phyloP scores from a whole-genome alignment of 2,888 invertebrate genomes.

The Harpalus rubripes region DNA sequence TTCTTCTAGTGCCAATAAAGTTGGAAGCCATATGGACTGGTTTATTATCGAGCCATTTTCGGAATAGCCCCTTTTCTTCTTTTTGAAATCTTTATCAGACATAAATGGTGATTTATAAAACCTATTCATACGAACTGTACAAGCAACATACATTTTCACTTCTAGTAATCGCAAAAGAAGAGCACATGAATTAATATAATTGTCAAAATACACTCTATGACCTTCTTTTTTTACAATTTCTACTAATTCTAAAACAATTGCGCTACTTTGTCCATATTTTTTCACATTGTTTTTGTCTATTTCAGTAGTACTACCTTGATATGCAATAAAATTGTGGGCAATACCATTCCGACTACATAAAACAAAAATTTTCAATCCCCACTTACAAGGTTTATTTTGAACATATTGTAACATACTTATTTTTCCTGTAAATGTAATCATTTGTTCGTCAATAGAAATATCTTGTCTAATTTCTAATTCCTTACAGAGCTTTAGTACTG shows the following conservation, averaged over 20 bases:
- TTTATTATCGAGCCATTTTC: slow-evolving; percentile 71
- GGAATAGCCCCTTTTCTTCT: slow-evolving; percentile 67
- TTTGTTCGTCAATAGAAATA: slow-evolving; percentile 25
- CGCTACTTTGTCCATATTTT: slow-evolving; percentile 45
- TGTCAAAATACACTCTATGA: slow-evolving; percentile 41
- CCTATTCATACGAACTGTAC: slow-evolving; percentile 68
- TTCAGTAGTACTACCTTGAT: slow-evolving; percentile 50
- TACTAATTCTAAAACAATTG: slow-evolving; percentile 45
- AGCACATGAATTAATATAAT: slow-evolving; percentile 68
- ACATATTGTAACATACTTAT: slow-evolving; percentile 30
- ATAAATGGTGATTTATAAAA: slow-evolving; percentile 69
- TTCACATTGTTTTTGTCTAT: slow-evolving; percentile 44
- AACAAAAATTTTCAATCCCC: slow-evolving; percentile 43
- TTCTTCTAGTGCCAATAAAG: slow-evolving; percentile 69
- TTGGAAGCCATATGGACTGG: slow-evolving; percentile 69
- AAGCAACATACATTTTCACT: slow-evolving; percentile 65
- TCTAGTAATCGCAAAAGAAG: slow-evolving; percentile 68
- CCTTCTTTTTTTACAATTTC: slow-evolving; percentile 47
- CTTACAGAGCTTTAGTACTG: slow-evolving; percentile 43
- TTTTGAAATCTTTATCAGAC: slow-evolving; percentile 68
- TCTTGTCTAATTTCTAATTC: slow-evolving; percentile 38
- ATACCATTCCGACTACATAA: slow-evolving; percentile 18
- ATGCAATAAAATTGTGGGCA: slow-evolving; percentile 30
- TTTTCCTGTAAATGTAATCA: slow-evolving; percentile 34
- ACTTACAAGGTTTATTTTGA: slow-evolving; percentile 40